Evolutionary conservation across 1,140 invertebrate genomes (phyloP).

Genomic region (Ostrea edulis): DNA sequence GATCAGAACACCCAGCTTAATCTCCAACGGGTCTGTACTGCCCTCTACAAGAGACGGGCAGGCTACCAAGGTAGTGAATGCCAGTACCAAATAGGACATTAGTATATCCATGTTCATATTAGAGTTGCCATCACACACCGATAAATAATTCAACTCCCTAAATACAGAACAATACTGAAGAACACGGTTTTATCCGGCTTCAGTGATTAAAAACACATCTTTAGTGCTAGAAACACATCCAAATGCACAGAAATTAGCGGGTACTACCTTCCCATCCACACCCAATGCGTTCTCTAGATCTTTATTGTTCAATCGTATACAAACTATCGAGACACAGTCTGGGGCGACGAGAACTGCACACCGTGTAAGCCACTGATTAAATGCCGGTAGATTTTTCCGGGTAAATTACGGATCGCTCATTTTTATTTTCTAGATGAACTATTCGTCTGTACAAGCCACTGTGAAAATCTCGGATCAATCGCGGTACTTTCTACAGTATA

Average conservation of each 20-base stretch:
- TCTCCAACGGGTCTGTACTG: background rate
- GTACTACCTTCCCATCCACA: too few species aligned
- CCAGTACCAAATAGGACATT: background rate
- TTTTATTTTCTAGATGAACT: background rate
- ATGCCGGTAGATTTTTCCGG: background rate
- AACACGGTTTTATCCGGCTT: background rate
- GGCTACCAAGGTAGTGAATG: background rate
- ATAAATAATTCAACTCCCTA: background rate
- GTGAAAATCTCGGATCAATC: background rate
- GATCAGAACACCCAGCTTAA: slow-evolving; percentile 67
- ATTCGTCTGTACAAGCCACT: background rate
- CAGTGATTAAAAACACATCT: too few species aligned
- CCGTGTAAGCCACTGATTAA: background rate
- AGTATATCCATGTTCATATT: background rate
- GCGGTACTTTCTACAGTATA: background rate
- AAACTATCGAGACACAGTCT: background rate
- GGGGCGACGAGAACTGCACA: background rate
- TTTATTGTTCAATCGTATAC: background rate
- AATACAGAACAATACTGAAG: background rate
- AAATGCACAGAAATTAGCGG: too few species aligned
- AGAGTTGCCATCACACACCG: background rate
- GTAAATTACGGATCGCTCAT: background rate
- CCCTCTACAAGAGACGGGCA: background rate
- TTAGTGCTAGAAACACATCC: too few species aligned
- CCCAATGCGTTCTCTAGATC: background rate